phyloP scores from a whole-genome alignment of 2,888 invertebrate species.

The Papilio gigon region DNA sequence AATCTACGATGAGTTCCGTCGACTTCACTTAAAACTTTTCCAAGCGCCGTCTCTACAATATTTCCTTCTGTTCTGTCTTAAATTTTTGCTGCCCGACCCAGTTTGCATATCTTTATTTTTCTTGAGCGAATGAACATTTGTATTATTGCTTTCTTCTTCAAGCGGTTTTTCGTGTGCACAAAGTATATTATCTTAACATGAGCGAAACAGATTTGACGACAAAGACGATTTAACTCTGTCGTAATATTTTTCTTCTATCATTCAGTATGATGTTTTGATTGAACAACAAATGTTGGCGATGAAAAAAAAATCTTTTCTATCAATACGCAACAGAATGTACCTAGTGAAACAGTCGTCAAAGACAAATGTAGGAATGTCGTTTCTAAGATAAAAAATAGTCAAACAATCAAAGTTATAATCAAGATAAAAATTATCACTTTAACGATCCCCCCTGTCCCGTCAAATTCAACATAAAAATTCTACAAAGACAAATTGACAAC shows the following conservation, averaged over 20 bases:
- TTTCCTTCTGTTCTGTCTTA: constrained; percentile 50
- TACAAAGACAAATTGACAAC: constrained; percentile 62
- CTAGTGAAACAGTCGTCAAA: neutral
- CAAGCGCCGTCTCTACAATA: constrained; percentile 51
- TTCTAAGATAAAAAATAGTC: constrained; percentile 30
- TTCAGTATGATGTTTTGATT: neutral
- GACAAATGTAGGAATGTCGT: constrained; percentile 17
- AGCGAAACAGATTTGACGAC: constrained; percentile 20
- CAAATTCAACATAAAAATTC: constrained; percentile 48
- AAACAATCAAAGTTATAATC: constrained; percentile 25
- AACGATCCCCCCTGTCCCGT: constrained; percentile 42
- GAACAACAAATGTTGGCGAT: neutral
- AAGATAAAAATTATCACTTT: constrained; percentile 30
- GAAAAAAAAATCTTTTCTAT: neutral
- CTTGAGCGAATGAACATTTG: constrained; percentile 38
- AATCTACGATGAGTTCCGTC: constrained; percentile 59
- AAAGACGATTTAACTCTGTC: constrained; percentile 16
- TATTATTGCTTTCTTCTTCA: constrained; percentile 34
- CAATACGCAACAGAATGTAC: neutral
- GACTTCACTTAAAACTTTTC: constrained; percentile 62
- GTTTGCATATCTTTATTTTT: constrained; percentile 40
- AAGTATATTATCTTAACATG: constrained; percentile 34
- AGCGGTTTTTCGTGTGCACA: constrained; percentile 28
- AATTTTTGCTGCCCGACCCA: constrained; percentile 36
- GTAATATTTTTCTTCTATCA: neutral